Conservation (phyloP, 2,888 invertebrate species). For the Bembecia ichneumoniformis region DNA sequence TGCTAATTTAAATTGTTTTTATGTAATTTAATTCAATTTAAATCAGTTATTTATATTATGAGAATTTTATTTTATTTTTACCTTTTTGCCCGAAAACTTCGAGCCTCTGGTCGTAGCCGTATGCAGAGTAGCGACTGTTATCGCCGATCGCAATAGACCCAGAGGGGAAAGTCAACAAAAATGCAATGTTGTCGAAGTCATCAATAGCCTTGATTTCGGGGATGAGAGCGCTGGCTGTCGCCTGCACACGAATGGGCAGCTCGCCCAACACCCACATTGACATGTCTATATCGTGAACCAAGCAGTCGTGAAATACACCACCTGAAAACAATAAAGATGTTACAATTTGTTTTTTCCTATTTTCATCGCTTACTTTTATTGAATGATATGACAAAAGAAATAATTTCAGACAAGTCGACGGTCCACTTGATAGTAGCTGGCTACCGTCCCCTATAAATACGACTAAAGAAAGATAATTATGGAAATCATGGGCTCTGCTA, state of each 20-base stretch:
- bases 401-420: too few species aligned
- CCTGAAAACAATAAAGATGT: conserved; percentile 40
- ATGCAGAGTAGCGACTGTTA: conserved; percentile 72
- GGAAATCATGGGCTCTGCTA: too few species aligned
- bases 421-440: too few species aligned
- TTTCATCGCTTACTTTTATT: too few species aligned
- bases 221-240: conserved; percentile 60
- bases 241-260: conserved; percentile 58
- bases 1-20: too few species aligned
- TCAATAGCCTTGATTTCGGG: conserved; percentile 72
- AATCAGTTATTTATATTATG: not conserved
- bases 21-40: not conserved
- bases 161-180: conserved; percentile 73
- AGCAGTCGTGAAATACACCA: conserved; percentile 78
- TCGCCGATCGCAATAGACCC: conserved; percentile 76
- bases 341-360: not conserved
- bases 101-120: conserved; percentile 79
- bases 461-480: too few species aligned
- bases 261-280: conserved; percentile 70
- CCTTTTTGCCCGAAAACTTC: conserved; percentile 77
- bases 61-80: conserved; percentile 22
- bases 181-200: conserved; percentile 76
- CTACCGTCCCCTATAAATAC: too few species aligned
- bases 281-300: conserved; percentile 76
- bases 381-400: too few species aligned